Conservation (phyloP, 2,888 invertebrate genomes). For the Nebria salina region DNA sequence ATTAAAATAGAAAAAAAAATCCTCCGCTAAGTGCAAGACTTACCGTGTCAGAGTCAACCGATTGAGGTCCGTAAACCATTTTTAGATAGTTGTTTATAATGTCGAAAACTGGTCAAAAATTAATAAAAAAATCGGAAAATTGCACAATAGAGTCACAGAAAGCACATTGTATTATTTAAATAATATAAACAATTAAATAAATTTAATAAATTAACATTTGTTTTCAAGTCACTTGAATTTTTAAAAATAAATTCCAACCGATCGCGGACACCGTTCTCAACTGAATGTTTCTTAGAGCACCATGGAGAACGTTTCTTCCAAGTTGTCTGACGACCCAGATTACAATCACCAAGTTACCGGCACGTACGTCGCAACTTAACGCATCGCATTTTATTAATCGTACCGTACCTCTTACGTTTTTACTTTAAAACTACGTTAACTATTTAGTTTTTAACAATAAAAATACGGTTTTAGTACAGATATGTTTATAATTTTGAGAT, state of each 20-base stretch:
- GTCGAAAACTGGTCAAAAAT: background rate
- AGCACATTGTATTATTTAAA: background rate
- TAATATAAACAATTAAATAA: background rate
- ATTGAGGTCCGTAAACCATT: background rate
- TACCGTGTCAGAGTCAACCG: background rate
- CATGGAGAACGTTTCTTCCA: constrained; percentile 14
- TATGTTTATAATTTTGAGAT: too few species aligned
- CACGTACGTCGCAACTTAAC: background rate
- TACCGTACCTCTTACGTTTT: background rate
- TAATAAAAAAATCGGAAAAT: background rate
- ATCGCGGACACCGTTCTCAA: constrained; percentile 25
- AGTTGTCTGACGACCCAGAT: constrained; percentile 30
- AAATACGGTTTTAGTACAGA: too few species aligned
- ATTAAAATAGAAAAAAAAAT: background rate
- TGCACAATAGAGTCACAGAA: background rate
- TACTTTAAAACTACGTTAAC: background rate
- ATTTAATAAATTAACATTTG: constrained; percentile 14
- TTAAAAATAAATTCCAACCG: constrained; percentile 21
- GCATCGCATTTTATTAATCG: background rate
- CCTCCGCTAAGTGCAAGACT: background rate
- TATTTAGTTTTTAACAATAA: too few species aligned
- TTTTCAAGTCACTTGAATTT: constrained; percentile 18
- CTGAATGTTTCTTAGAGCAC: constrained; percentile 36
- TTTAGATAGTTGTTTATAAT: background rate
- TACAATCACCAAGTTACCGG: constrained; percentile 28